phyloP scores from a whole-genome alignment of 1,140 invertebrate genomes.

The Aricia agestis region DNA sequence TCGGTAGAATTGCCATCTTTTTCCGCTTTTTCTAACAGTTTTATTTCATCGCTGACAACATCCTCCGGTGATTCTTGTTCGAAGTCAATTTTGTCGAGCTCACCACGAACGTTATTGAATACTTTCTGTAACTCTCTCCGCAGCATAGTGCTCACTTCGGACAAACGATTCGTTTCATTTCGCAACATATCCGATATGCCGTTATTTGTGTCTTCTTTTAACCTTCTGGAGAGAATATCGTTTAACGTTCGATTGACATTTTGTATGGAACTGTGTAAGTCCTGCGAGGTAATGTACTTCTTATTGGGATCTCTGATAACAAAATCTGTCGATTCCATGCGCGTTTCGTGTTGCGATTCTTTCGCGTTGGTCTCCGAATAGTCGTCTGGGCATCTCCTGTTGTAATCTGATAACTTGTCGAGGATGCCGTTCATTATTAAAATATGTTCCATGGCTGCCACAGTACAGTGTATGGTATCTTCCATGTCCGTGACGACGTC shows the following conservation, averaged over 20 bases:
- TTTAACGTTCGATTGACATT: slow-evolving; percentile 35
- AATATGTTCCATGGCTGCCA: slow-evolving; percentile 55
- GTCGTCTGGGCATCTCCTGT: slow-evolving; percentile 33
- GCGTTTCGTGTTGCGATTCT: background rate
- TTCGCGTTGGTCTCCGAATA: slow-evolving; percentile 3
- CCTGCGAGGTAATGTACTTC: background rate
- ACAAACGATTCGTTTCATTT: slow-evolving; percentile 41
- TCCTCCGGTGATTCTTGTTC: slow-evolving; percentile 24
- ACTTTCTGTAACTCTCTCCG: slow-evolving; percentile 44
- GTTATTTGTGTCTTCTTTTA: slow-evolving; percentile 23
- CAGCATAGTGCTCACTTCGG: slow-evolving; percentile 43
- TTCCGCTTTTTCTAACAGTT: slow-evolving; percentile 33
- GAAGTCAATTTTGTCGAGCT: slow-evolving; percentile 32
- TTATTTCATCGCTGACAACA: slow-evolving; percentile 38
- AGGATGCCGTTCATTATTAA: slow-evolving; percentile 37
- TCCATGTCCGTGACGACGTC: slow-evolving; percentile 53
- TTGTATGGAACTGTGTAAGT: slow-evolving; percentile 27
- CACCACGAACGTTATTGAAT: slow-evolving; percentile 33
- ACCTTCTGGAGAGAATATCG: slow-evolving; percentile 26
- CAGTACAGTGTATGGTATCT: slow-evolving; percentile 53
- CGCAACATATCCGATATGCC: slow-evolving; percentile 27
- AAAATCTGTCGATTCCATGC: background rate
- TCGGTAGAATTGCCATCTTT: slow-evolving; percentile 12
- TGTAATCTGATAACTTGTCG: slow-evolving; percentile 33
- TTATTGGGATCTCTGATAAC: slow-evolving; percentile 17